Evolutionary conservation across 2,888 invertebrate species (phyloP), one percentile per base, ranked within the genome.

Genomic region (Pachydiplax longipennis): DNA sequence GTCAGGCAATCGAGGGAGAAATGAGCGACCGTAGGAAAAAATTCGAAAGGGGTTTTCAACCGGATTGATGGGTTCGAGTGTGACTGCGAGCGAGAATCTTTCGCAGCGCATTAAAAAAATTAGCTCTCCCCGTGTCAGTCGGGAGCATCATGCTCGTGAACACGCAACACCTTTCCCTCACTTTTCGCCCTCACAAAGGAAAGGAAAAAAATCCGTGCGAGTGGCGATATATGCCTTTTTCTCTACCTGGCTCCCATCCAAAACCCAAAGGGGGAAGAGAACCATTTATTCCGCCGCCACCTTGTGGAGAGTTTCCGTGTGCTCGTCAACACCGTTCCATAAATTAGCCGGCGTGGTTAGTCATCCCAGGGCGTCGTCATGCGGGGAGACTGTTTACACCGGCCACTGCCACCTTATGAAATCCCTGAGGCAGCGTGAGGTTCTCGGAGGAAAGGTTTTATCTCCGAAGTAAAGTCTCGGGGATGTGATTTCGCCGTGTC

Each of bases 21-120:
- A 10, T 22, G n/a, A 10, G n/a, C n/a, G 81, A 40, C 40, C 22
- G 40, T 22, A 81, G 81, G 65, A 81, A n/a, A n/a, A 40, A 44
- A 18, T 8, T 44, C 44, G 48, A 44, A 48, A 48, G 81, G n/a
- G 81, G 81, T 37, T 25, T 25, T 35, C 5, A 31, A 18, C 13
- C 5, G 35, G 31, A 80, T 31, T 25, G 35, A 35, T 83, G 83
- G 83, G 48, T 82, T 53, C 25, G 82, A 44, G 48, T 44, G 82
- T 82, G 82, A 48, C 15, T 53, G 37, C 37, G 37, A 37, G 37
- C 37, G 44, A 82, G 44, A 82, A 48, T 48, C 82, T 31, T 25
- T 53, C 53, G 53, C n/a, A 18, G 25, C 82, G 48, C 82, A 48
- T 82, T 82, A 48, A 82, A 53, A 44, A 82, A 82, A 82, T 82